phyloP scores from a whole-genome alignment of 2,888 invertebrate genomes.

The Drosophila recens region DNA sequence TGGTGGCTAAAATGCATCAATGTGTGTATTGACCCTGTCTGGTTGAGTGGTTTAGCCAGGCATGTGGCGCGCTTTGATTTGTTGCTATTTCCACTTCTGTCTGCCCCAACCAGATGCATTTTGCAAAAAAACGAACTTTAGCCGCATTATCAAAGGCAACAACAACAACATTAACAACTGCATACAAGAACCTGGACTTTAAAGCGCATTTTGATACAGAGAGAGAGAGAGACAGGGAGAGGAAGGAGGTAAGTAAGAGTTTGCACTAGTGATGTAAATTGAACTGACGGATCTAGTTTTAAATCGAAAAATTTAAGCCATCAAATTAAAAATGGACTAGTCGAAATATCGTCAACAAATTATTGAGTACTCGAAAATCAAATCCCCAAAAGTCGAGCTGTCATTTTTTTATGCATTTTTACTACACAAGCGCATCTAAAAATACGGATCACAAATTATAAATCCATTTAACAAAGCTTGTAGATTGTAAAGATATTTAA shows the following conservation, averaged over 20 bases:
- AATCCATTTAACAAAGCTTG: no score
- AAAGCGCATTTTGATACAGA: slow-evolving; percentile 15
- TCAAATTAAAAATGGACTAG: no score
- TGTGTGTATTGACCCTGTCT: slow-evolving; percentile 21
- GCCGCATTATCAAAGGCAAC: slow-evolving; percentile 13
- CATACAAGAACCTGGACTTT: slow-evolving; percentile 2
- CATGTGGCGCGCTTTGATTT: slow-evolving; percentile 35
- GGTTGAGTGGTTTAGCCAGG: slow-evolving; percentile 40
- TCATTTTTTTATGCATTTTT: no score
- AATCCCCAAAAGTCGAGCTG: no score
- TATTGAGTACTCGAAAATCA: no score
- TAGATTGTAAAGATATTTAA: no score
- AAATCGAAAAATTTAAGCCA: no score
- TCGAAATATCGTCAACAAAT: no score
- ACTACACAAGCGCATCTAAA: no score
- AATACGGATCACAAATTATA: no score
- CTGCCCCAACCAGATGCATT: slow-evolving; percentile 13
- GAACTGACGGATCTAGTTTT: no score
- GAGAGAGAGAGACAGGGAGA: background rate
- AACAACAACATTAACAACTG: slow-evolving; percentile 8
- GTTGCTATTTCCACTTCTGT: slow-evolving; percentile 8
- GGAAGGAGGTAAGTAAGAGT: slow-evolving; percentile 15
- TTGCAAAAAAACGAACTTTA: slow-evolving; percentile 18
- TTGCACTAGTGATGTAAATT: slow-evolving; percentile 1
- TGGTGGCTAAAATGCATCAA: slow-evolving; percentile 23